Evolutionary conservation across 2,797 vertebrate genomes (phyloP).

Genomic region (Chaetophractus vellerosus): DNA sequence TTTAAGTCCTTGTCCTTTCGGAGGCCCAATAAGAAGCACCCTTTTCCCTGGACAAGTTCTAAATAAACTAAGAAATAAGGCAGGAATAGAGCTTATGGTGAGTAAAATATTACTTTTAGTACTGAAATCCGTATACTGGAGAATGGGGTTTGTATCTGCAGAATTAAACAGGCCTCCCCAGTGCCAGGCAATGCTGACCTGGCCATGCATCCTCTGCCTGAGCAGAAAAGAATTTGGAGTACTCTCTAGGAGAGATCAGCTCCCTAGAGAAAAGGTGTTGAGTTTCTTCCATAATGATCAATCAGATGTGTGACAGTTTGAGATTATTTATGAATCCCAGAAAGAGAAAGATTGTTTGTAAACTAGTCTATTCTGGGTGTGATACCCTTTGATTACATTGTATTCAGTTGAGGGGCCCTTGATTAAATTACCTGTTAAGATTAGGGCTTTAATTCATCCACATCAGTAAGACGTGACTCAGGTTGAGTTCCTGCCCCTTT

Average conservation of each 20-base stretch:
- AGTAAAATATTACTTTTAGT: background rate
- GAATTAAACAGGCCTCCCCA: background rate
- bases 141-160: background rate
- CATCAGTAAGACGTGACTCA: too few relatives aligned
- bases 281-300: background rate
- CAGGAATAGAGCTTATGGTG: slow-evolving; percentile 9
- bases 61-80: slow-evolving; percentile 19
- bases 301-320: background rate
- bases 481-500: too few relatives aligned
- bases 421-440: too few relatives aligned
- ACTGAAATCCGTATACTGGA: background rate
- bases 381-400: too few relatives aligned
- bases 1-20: background rate
- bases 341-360: too few relatives aligned
- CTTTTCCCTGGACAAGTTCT: background rate
- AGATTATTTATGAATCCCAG: too few relatives aligned
- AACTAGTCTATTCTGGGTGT: too few relatives aligned
- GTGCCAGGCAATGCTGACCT: too few relatives aligned
- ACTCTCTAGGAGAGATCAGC: background rate
- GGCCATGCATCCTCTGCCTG: background rate
- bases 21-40: background rate
- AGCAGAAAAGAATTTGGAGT: background rate
- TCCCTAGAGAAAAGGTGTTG: background rate
- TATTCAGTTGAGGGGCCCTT: too few relatives aligned
- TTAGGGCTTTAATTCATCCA: too few relatives aligned